Conservation (phyloP, 2,888 invertebrate genomes). For the Trichacis sp. region DNA sequence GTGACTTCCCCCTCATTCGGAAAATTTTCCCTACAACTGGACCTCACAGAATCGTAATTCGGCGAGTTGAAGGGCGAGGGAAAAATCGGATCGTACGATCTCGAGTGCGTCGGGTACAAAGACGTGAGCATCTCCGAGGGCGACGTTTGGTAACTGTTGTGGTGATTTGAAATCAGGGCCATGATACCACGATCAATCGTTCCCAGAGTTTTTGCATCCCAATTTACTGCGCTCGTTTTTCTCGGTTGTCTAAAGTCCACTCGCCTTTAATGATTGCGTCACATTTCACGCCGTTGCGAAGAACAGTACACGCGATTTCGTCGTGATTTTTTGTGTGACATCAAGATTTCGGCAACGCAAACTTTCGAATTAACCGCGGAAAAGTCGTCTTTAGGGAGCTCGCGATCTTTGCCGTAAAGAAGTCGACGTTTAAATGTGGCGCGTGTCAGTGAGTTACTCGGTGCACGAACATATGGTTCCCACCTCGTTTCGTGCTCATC, state of each 20-base stretch:
- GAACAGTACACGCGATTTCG: not conserved
- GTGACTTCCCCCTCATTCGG: constrained; percentile 51
- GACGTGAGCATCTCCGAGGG: constrained; percentile 54
- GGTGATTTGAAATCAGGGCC: constrained; percentile 61
- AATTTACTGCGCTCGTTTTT: not conserved
- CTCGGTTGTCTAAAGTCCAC: not conserved
- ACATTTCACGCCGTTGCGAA: not conserved
- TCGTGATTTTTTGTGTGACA: no score
- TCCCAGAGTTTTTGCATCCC: not conserved
- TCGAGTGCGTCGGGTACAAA: constrained; percentile 45
- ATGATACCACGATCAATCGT: constrained; percentile 37
- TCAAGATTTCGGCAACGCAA: no score
- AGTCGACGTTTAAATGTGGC: constrained; percentile 64
- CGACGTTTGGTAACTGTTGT: constrained; percentile 52
- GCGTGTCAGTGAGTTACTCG: constrained; percentile 63
- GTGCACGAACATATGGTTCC: constrained; percentile 66
- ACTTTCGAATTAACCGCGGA: no score
- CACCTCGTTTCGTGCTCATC: constrained; percentile 63
- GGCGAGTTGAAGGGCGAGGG: constrained; percentile 61
- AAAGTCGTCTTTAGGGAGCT: no score
- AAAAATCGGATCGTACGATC: constrained; percentile 54
- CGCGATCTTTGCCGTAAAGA: constrained; percentile 53
- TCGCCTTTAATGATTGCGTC: not conserved
- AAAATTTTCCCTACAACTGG: constrained; percentile 51
- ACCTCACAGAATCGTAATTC: constrained; percentile 51